Base-by-base conservation (phyloP, 2,797 vertebrate species). In the Sylvia borin region DNA sequence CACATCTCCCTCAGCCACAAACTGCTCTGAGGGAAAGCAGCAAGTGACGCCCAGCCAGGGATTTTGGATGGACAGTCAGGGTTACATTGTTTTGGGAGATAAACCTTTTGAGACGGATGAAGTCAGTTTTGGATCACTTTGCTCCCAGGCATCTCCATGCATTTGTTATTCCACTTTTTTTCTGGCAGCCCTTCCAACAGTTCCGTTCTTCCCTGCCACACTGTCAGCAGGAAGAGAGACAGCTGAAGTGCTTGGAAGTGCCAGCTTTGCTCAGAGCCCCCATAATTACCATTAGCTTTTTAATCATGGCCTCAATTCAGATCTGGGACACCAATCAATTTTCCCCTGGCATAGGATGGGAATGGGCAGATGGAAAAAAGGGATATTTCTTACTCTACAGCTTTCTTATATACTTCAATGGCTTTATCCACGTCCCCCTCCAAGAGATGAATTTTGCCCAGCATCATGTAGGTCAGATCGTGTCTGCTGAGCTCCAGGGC, bases 401-500 rank as follows among this genome's bases (percentile, higher is more conserved):
- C 99, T 73, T 97, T 99, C 97, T 98, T 99, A 68, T 99, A 99
- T 94, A 99, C 98, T 54, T 99, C 98, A 6, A 99, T 98, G 94
- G 99, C 99, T 90, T 98, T 98, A 77, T 99, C 98, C 2, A 92
- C 96, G 43, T 99, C 96, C 70, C 99, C 99, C 70, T 98, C 98
- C 98, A 99, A 88, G 50, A 99, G 78, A 85, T 99, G 98, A 80
- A 99, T 98, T 95, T 99, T 99, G 65, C 99, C 99, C 53, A 99
- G 98, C 98, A 98, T 99, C 97, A 98, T 97, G 93, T 98, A 99
- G 14, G 99, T 99, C 97, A 98, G 98, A 93, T 99, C 98, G 3
- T 99, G 99, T 80, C 98, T 99, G 95, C 98, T 99, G 92, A 99
- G 98, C 95, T 99, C 98, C 40, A 99, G 97, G 45, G 99, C 99